Evolutionary conservation across 2,888 invertebrate genomes (phyloP), one percentile per base, ranked within the genome.

Genomic region (Polydrusus tereticollis): DNA sequence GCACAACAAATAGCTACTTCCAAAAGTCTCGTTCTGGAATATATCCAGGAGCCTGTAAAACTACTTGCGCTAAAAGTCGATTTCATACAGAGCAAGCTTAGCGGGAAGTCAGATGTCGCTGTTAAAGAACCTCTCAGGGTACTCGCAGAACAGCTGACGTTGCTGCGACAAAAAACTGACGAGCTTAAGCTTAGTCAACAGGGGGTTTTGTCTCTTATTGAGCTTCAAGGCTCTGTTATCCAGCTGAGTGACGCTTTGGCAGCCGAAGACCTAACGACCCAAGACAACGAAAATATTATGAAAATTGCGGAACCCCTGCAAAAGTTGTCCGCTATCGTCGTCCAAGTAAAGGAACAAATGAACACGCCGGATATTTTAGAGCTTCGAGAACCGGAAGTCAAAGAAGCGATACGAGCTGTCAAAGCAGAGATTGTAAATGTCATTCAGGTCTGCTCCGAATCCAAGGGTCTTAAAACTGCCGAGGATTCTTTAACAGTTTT

Each of bases 41-140:
- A 75, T 43, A 67, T 77, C 33, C 41, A 69, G 20, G 77, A 78
- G 45, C 73, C 78, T 43, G 18, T 78, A 12, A 78, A 78, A 69
- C 59, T 77, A 20, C 52, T 78, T 5, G 33, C 29, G 26, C 18
- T 77, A 52, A 77, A 77, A 69, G 74, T 78, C 14, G 73, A 74
- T 47, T 71, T 69, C 26, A 65, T 78, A 45, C 14, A 45, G 14
- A 23, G 21, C 16, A 18, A 65, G 21, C 4, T 29, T n/a, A 41
- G 0, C 14, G 33, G 29, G 10, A 55, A 45, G n/a, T 7, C 20
- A 6, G 26, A 41, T 10, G 0, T 33, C 1, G 20, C 18, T 29
- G 8, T 47, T 12, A 66, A 26, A 45, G 67, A 59, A 33, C n/a
- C 50, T 36, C 8, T 50, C 18, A 36, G 4, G 12, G 18, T 75